A percentile compares a stretch with the other conserved stretches of the same genome.
These are phyloP conservation scores for Procavia capensis DNA, from an alignment of 2,113 vertebrate genomes.

Conservation along the genomic window DNA sequence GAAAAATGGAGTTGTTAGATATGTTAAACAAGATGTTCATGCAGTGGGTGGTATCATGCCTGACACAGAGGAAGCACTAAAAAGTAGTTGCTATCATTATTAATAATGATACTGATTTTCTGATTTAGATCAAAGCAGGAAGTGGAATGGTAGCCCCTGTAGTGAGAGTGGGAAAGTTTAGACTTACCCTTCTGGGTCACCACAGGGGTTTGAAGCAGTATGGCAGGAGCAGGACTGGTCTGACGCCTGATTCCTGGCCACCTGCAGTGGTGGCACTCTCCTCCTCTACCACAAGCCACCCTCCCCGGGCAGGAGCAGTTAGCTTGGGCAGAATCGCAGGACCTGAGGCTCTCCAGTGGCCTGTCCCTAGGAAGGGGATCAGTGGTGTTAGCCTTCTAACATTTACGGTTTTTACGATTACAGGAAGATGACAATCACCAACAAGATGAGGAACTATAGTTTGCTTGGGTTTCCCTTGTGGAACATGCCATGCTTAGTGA, in stretches of 20 bases:
- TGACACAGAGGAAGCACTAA: not conserved
- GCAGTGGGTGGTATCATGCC: not conserved
- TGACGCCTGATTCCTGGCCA: not conserved
- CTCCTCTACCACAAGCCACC: too few relatives aligned
- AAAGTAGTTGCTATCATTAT: not conserved
- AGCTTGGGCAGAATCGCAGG: not conserved
- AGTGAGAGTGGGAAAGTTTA: not conserved
- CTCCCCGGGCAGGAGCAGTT: not conserved
- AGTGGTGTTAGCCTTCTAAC: rapidly evolving
- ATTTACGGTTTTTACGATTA: not conserved
- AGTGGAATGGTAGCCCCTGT: not conserved
- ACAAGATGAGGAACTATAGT: not conserved
- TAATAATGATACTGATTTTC: not conserved
- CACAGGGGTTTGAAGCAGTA: not conserved
- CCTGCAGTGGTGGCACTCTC: not conserved
- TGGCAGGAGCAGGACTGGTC: not conserved
- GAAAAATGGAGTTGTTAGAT: not conserved
- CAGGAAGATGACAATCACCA: not conserved
- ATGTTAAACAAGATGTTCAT: not conserved
- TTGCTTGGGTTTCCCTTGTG: not conserved
- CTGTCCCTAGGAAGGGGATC: rapidly evolving
- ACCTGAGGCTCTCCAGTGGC: not conserved
- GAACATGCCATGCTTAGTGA: not conserved
- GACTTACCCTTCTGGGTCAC: not conserved
- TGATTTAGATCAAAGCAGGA: not conserved